Conservation (phyloP, 2,888 invertebrate species). For the Vesta saturnalis region DNA sequence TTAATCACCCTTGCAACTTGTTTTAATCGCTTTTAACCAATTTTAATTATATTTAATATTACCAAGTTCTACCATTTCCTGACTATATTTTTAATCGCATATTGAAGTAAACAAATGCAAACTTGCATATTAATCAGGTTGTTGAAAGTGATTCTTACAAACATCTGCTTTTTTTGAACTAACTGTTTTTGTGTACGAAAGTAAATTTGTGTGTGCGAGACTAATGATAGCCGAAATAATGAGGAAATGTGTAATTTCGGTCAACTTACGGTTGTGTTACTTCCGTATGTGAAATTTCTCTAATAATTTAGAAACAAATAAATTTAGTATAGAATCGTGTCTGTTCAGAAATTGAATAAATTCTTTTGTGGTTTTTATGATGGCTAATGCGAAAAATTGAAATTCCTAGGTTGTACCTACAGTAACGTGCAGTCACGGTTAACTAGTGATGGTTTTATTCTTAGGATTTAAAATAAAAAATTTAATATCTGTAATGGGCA, state of each 20-base stretch:
- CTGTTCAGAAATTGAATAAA: conserved; percentile 6
- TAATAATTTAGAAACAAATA: background rate
- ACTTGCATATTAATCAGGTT: too few species aligned
- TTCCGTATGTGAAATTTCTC: background rate
- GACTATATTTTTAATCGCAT: background rate
- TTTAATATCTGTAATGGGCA: conserved; percentile 9
- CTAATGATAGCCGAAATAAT: too few species aligned
- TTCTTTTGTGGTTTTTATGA: conserved; percentile 18
- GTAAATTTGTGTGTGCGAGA: too few species aligned
- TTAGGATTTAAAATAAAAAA: conserved; percentile 2
- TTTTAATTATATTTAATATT: conserved; percentile 3
- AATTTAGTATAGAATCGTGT: background rate
- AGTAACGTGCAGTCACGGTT: conserved; percentile 18
- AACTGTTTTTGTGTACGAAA: too few species aligned
- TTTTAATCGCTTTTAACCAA: conserved; percentile 3
- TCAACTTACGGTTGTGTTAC: background rate
- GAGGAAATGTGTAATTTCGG: background rate
- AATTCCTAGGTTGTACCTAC: conserved; percentile 11
- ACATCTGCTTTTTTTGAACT: background rate
- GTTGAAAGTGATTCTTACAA: too few species aligned
- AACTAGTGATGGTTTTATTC: conserved; percentile 13
- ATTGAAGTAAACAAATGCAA: too few species aligned
- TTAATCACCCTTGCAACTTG: background rate
- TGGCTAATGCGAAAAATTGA: conserved; percentile 17
- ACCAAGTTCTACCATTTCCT: background rate